Evolutionary conservation across 2,888 invertebrate genomes (phyloP).

Genomic region (Ichneumoninae sp.): DNA sequence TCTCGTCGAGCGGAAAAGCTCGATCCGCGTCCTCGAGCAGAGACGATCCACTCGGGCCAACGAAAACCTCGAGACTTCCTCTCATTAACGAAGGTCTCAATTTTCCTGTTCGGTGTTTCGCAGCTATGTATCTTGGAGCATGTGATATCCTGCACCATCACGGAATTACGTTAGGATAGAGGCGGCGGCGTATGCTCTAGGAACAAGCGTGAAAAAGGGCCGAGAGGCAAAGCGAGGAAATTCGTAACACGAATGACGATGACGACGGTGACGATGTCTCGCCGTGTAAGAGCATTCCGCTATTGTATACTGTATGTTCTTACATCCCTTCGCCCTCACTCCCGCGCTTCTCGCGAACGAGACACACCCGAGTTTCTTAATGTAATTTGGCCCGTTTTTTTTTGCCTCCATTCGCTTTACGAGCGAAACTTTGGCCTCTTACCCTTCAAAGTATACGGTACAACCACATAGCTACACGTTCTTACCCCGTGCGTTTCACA

Average conservation of each 20-base stretch:
- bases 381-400: slow-evolving; percentile 80
- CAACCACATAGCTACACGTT: slow-evolving; percentile 31
- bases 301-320: slow-evolving; percentile 52
- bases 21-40: slow-evolving; percentile 32
- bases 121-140: neutral
- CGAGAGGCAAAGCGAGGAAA: slow-evolving; percentile 32
- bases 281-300: slow-evolving; percentile 56
- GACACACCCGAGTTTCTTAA: slow-evolving; percentile 81
- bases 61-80: neutral
- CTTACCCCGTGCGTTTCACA: slow-evolving; percentile 49
- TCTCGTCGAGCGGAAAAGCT: slow-evolving; percentile 50
- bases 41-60: neutral
- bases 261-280: slow-evolving; percentile 33
- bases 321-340: slow-evolving; percentile 60
- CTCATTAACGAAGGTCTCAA: neutral
- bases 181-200: slow-evolving; percentile 3
- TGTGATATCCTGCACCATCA: neutral
- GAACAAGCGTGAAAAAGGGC: neutral
- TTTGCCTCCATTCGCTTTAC: slow-evolving; percentile 79
- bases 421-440: slow-evolving; percentile 81
- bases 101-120: neutral
- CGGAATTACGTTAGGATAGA: slow-evolving; percentile 1
- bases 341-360: slow-evolving; percentile 59
- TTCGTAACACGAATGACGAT: slow-evolving; percentile 27
- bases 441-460: slow-evolving; percentile 56